Evolutionary conservation across 2,888 invertebrate genomes (phyloP).

Genomic region (Glaucopsyche alexis): DNA sequence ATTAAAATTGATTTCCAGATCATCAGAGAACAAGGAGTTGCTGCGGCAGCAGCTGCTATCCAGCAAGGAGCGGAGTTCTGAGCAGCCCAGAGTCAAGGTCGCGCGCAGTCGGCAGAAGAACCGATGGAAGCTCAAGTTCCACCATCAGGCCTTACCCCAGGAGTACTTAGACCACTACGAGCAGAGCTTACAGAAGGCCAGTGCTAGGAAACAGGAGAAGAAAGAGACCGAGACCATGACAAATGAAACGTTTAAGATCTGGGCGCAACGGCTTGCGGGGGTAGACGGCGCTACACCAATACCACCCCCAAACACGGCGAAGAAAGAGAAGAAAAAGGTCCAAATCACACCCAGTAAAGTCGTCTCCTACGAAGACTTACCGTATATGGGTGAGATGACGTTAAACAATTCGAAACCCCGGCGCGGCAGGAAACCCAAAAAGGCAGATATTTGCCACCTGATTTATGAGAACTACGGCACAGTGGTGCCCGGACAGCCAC

Average conservation of each 20-base stretch:
- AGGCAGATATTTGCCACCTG: conserved; percentile 94
- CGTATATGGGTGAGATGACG: conserved; percentile 96
- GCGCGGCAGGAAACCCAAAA: conserved; percentile 93
- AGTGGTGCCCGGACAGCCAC: conserved; percentile 87
- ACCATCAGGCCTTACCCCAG: conserved; percentile 88
- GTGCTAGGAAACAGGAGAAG: conserved; percentile 61
- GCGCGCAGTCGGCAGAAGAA: conserved; percentile 80
- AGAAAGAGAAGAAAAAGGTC: conserved; percentile 61
- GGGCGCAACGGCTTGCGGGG: conserved; percentile 87
- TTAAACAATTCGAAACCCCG: conserved; percentile 92
- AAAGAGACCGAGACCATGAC: conserved; percentile 69
- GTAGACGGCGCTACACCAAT: conserved; percentile 62
- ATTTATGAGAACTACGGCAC: conserved; percentile 96
- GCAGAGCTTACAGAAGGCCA: conserved; percentile 82
- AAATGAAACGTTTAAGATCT: conserved; percentile 85
- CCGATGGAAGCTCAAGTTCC: conserved; percentile 87
- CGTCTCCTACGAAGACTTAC: conserved; percentile 89
- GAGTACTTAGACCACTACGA: conserved; percentile 90
- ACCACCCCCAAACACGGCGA: conserved; percentile 52
- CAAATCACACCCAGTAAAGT: conserved; percentile 72
- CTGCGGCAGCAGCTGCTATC: conserved; percentile 69
- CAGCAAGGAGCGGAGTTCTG: conserved; percentile 61
- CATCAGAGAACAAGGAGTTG: conserved; percentile 70
- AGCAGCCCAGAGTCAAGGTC: conserved; percentile 61
- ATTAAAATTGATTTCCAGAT: conserved; percentile 50